Base-by-base conservation (phyloP, 2,797 vertebrate genomes). In the Sebastes taczanowskii region DNA sequence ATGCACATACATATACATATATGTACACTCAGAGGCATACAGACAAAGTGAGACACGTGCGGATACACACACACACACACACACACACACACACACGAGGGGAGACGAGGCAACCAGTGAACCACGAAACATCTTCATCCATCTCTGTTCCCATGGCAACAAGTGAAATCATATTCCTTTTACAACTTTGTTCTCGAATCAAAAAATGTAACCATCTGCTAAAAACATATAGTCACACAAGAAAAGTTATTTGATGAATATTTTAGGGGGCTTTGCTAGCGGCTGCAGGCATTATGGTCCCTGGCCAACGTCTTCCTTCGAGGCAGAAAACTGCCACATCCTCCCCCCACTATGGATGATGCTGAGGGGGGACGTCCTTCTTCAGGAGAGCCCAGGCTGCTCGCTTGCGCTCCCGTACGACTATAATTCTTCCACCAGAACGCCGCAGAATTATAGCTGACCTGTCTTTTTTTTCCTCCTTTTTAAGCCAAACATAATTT, bases 121-220 rank as follows among this genome's bases (percentile, higher is more conserved):
- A 93, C 90, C 86, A 85, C 88, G 89, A 93, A 95, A 96, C 94
- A 94, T 95, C 96, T 96, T 96, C 94, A 96, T 96, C 93, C 90
- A 90, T 93, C 90, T 94, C 93, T 94, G 95, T 96, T 96, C 94
- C 95, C 94, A 96, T 96, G 94, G 95, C 95, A 96, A 96, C 95
- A 90, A 92, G 91, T 92, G 86, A 94, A 95, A 95, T 93, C 89
- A 91, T 92, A 95, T 94, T 95, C 93, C 93, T 92, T 92, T 95
- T 94, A 95, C 94, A 96, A 96, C 93, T 93, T 95, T 92, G 89
- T 93, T 94, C 91, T 91, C 82, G 82, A 76, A 89, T 93, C 89
- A 86, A 88, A 94, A 58, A 92, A 93, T 92, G 89, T 94, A 94
- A 88, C 94, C 93, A 94, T 94, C 92, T 90, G 90, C 92, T 94